Evolutionary conservation across 2,797 vertebrate genomes (phyloP), one percentile per base, ranked within the genome.

Genomic region (Silurus aristotelis): DNA sequence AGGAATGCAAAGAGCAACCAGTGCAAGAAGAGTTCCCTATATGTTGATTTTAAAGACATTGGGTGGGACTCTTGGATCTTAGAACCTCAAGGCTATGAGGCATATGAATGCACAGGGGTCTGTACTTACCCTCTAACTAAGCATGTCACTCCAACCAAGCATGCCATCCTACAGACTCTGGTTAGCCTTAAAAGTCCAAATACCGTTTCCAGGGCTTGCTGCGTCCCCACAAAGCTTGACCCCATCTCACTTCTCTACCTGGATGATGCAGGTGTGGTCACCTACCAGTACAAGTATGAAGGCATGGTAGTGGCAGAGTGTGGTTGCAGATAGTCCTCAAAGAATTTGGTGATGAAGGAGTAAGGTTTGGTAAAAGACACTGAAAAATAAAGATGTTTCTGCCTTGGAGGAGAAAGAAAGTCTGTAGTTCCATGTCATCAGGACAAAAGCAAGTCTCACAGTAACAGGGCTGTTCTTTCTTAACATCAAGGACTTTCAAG

Each of bases 11-110:
- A 98, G 83, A 97, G 96, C 38, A 97, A 97, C 93, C 96, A 97
- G 87, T 99, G 98, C 93, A 99, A 97, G 91, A 97, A 96, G 86
- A 97, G 96, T 14, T 96, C 97, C 0, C 95, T 99, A 71, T 97
- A 96, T 15, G 97, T 99, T 0, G 97, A 99, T 91, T 99, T 99
- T 93, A 99, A 99, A 89, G 98, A 99, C 87, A 99, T 99, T 0
- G 98, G 98, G 20, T 99, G 98, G 98, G 97, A 99, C 89, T 98
- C 96, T 61, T 99, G 98, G 98, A 98, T 99, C 93, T 96, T 99
- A 0, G 98, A 98, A 0, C 98, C 98, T 0, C 90, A 95, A 0
- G 96, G 97, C 6, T 99, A 99, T 0, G 98, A 99, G 80, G 98
- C 98, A 5, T 99, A 96, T 0, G 97, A 99, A 89, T 99, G 98